Evolutionary conservation across 2,797 vertebrate species (phyloP), one percentile per base, ranked within the genome.

Genomic region (Thaleichthys pacificus): DNA sequence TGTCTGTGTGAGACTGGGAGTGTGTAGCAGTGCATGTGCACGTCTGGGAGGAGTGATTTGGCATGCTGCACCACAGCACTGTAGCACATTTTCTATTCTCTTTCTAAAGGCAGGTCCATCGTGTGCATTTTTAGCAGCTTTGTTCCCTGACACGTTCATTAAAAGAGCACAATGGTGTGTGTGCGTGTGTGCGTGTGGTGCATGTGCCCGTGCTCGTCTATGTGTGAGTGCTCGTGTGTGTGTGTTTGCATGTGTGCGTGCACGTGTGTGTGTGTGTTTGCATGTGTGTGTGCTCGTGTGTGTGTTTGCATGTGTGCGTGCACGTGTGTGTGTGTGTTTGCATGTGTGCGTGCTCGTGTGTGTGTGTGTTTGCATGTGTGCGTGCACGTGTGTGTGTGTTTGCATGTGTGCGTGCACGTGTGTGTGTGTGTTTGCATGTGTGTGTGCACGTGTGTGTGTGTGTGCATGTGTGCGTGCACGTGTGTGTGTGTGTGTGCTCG

Each of bases 41-140:
- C 28, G 28, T 24, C 38, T 21, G 72, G 30, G 70, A 66, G 61
- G 30, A 26, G 75, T 81, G 76, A 89, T 91, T 88, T 82, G 66
- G 72, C 69, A 88, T 86, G 78, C 87, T 78, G 77, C 84, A 75
- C 86, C 82, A 81, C 81, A 81, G 65, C 79, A 74, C 86, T 70
- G 80, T 71, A 79, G 73, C 80, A 73, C 74, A 89, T 90, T 90
- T 84, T 81, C 85, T 87, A 90, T 91, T 90, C 88, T 88, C 88
- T 89, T 91, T 91, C 86, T 84, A 90, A 88, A 89, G 80, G 56
- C 83, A 79, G 80, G 66, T 78, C 75, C 85, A 79, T 68, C 82
- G 82, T 69, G 68, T 19, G 80, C 90, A 91, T 93, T 90, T 89
- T 87, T 89, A 91, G 86, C 85, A 87, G 82, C 87, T 89, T 89